These are phyloP conservation scores for Pachycephala philippinensis DNA, from an alignment of 2,113 vertebrate genomes.

Conservation along the genomic window DNA sequence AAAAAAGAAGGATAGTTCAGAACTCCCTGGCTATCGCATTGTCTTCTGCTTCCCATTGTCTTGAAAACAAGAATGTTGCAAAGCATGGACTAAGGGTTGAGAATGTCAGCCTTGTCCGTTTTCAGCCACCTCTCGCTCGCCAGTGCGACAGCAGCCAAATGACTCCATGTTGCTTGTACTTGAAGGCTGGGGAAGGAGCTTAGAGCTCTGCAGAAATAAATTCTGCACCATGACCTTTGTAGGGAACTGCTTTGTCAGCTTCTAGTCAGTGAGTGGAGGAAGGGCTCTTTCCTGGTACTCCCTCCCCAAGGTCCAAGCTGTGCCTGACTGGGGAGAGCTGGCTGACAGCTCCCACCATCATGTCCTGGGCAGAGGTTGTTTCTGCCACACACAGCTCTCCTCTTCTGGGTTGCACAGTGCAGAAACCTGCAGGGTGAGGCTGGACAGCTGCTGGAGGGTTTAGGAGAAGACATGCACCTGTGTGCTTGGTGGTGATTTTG, in stretches of 20 bases:
- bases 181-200: neutral
- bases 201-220: neutral
- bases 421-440: neutral
- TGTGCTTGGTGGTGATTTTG: neutral
- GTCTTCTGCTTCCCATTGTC: neutral
- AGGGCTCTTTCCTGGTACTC: neutral
- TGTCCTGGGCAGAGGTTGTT: neutral
- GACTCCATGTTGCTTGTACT: neutral
- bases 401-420: neutral
- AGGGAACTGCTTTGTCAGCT: neutral
- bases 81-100: fast-evolving
- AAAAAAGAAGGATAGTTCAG: neutral
- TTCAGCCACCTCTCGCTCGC: fast-evolving
- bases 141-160: neutral
- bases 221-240: fast-evolving
- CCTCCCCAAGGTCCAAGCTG: fast-evolving
- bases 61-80: neutral
- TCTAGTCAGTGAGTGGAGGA: neutral
- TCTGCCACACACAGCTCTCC: neutral
- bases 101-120: neutral
- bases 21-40: fast-evolving
- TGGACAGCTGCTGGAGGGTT: neutral
- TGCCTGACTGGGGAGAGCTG: fast-evolving
- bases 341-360: fast-evolving
- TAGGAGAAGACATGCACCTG: fast-evolving